Conservation (phyloP, 2,797 vertebrate species). For the Phoebastria nigripes region DNA sequence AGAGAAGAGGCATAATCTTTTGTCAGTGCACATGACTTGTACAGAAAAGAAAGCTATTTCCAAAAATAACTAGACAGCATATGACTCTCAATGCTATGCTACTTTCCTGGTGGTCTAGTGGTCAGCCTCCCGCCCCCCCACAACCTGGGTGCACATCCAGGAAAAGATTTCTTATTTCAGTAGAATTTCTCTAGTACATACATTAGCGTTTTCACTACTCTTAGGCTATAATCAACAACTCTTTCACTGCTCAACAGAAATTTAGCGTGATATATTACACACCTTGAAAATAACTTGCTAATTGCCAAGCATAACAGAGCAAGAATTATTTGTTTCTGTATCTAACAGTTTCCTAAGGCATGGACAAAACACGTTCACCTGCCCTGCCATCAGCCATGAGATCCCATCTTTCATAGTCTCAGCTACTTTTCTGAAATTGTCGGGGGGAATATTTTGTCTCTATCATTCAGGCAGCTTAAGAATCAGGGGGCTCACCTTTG, state of each 20-base stretch:
- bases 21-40: not conserved
- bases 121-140: not conserved
- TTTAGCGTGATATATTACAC: not conserved
- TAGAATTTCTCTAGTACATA: not conserved
- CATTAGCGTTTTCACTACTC: not conserved
- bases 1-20: not conserved
- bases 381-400: not conserved
- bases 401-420: not conserved
- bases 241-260: not conserved
- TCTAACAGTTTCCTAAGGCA: not conserved
- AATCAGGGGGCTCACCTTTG: not conserved
- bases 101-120: not conserved
- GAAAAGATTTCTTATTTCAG: not conserved
- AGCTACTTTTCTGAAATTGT: not conserved
- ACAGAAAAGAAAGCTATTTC: not conserved
- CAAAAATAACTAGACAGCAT: not conserved
- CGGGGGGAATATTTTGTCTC: not conserved
- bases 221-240: not conserved
- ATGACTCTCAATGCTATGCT: not conserved
- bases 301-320: not conserved
- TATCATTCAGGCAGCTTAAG: not conserved
- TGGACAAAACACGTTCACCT: not conserved
- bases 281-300: not conserved
- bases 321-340: not conserved
- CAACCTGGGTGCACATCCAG: not conserved